These are phyloP conservation scores for Castor canadensis DNA, from an alignment of 2,113 vertebrate genomes.

Conservation along the genomic window DNA sequence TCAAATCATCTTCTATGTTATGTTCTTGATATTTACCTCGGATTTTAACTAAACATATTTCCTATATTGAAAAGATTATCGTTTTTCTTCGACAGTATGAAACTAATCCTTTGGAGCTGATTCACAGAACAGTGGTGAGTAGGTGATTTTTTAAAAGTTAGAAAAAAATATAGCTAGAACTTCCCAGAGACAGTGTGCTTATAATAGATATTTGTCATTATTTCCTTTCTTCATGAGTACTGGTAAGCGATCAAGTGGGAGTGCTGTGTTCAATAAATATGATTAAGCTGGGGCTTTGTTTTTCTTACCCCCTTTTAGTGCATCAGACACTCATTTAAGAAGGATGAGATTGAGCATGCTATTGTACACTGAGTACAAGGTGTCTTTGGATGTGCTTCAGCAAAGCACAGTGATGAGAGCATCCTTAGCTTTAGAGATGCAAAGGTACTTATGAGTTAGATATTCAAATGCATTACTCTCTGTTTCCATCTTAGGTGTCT, in stretches of 20 bases:
- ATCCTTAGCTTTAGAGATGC: background rate
- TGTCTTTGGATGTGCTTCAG: constrained; percentile 91
- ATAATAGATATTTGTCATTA: background rate
- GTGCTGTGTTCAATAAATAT: constrained; percentile 29
- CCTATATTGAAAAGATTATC: background rate
- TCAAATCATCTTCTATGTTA: background rate
- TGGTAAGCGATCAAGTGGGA: background rate
- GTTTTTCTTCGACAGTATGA: constrained; percentile 89
- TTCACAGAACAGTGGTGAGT: constrained; percentile 94
- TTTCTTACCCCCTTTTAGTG: constrained; percentile 83
- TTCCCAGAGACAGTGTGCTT: background rate
- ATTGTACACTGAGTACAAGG: constrained; percentile 90
- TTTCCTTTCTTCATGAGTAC: background rate
- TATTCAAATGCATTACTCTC: background rate
- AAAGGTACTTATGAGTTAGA: background rate
- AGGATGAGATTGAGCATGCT: constrained; percentile 93
- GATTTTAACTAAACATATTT: background rate
- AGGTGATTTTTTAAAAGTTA: constrained; percentile 11
- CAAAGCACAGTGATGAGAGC: constrained; percentile 90
- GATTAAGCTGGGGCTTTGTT: constrained; percentile 17
- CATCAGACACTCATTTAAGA: constrained; percentile 92
- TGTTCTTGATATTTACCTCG: background rate
- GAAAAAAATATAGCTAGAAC: background rate
- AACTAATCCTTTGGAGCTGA: constrained; percentile 93
- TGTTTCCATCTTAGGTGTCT: background rate